Percentiles rank a stretch among this genome's conserved stretches.
These are phyloP conservation scores for Agraylea sexmaculata DNA, from an alignment of 1,140 invertebrate species.

Conservation along the genomic window DNA sequence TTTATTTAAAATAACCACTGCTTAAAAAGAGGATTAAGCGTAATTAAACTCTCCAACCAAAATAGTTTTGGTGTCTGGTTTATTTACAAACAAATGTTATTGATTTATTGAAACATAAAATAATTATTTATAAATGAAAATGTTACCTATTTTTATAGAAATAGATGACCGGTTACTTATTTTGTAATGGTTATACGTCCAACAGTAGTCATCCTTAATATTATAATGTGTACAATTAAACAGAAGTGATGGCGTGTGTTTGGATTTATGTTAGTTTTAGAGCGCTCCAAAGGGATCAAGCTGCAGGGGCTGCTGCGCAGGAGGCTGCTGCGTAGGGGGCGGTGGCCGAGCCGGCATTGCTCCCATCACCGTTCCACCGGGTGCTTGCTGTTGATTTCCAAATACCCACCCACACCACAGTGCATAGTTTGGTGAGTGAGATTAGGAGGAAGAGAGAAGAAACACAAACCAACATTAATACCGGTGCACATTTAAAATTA, in stretches of 20 bases:
- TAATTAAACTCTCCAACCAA: no score
- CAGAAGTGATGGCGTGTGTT: conserved; percentile 2
- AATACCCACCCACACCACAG: conserved; percentile 21
- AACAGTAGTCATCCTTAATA: no score
- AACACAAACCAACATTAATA: background rate
- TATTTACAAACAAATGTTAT: background rate
- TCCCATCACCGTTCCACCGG: conserved; percentile 9
- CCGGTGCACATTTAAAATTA: background rate
- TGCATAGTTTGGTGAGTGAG: conserved; percentile 9
- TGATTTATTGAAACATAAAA: background rate
- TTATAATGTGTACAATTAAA: conserved; percentile 6
- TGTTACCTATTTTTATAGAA: no score
- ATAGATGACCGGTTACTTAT: conserved; percentile 15
- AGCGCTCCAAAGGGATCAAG: conserved; percentile 41
- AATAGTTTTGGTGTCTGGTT: no score
- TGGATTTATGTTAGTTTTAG: conserved; percentile 23
- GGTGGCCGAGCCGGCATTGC: conserved; percentile 22
- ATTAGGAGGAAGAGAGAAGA: conserved; percentile 5
- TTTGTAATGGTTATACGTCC: conserved; percentile 7
- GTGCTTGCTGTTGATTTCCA: conserved; percentile 25
- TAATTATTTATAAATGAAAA: conserved; percentile 17
- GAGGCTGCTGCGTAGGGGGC: conserved; percentile 25
- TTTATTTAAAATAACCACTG: no score
- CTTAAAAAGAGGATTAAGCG: no score
- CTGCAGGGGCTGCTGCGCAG: conserved; percentile 32